Evolutionary conservation across 1,140 invertebrate genomes (phyloP).

Genomic region (Heliconius nattereri): DNA sequence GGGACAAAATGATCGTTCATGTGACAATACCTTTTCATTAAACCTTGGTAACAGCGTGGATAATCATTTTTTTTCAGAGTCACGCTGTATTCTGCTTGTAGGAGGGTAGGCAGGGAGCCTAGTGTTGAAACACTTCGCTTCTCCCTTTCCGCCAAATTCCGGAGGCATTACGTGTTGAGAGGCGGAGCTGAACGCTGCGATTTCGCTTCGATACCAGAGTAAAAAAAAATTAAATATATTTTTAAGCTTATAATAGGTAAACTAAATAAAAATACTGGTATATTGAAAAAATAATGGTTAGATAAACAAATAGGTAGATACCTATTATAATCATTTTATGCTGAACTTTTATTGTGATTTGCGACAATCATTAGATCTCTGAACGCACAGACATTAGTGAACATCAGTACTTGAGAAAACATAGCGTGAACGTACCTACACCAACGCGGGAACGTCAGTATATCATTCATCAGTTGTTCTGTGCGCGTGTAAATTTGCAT

Average conservation of each 20-base stretch:
- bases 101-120: no score
- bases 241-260: no score
- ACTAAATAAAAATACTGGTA: no score
- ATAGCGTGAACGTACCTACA: slow-evolving; percentile 39
- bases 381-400: slow-evolving; percentile 42
- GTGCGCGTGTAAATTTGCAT: slow-evolving; percentile 71
- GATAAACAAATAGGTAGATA: no score
- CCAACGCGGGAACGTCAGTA: slow-evolving; percentile 47
- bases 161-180: no score
- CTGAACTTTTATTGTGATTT: slow-evolving; percentile 23
- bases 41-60: background rate
- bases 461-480: slow-evolving; percentile 71
- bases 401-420: slow-evolving; percentile 36
- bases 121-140: no score
- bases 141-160: no score
- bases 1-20: background rate
- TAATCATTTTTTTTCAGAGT: background rate
- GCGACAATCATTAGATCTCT: slow-evolving; percentile 45
- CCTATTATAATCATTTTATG: slow-evolving; percentile 2
- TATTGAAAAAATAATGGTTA: no score
- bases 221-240: no score
- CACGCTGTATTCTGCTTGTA: no score
- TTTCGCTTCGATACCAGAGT: no score
- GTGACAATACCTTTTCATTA: background rate
- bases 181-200: no score